Base-by-base conservation (phyloP, 1,140 invertebrate genomes). In the Bombus cullumanus region DNA sequence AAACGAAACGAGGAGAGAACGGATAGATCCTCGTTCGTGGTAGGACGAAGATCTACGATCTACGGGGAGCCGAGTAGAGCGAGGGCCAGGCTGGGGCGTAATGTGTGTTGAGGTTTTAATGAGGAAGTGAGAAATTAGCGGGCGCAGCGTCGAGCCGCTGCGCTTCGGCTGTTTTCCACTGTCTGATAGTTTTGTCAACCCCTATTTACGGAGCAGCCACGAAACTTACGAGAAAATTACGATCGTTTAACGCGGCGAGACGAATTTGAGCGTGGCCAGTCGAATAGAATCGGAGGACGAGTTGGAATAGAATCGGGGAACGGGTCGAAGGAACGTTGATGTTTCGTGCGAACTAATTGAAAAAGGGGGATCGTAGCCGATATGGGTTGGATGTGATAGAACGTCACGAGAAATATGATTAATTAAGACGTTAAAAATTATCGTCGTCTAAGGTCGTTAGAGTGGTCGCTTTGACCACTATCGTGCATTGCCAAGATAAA, bases 71-170 rank as follows among this genome's bases (percentile, higher is more conserved):
- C 76, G 75, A 37, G 91, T 80, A 37, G 83, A 88, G 88, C 69
- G 85, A 88, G 86, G 87, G 85, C 85, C 90, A 88, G 87, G 78
- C 87, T 74, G 90, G 92, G 92, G 86, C 90, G 91, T 92, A 92
- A 93, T 92, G 88, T 84, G 90, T 89, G 92, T 91, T 87, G 93
- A 94, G 93, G 91, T 93, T 95, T 95, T 95, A 95, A 95, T 95
- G 94, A 95, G 94, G 93, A 95, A 94, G 93, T 93, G 93, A 94
- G 94, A 93, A 95, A 94, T 95, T 94, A 95, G 92, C 92, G 88
- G 89, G 83, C 89, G 84, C 88, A 91, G 83, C 85, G 90, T 75
- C 85, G 90, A 92, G 89, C 72, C 83, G 69, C 64, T 85, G 41
- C 68, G 71, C 85, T 84, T 64, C 81, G 85, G 80, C 86, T 77